Conservation (phyloP, 2,888 invertebrate species). For the Aphidius colemani region DNA sequence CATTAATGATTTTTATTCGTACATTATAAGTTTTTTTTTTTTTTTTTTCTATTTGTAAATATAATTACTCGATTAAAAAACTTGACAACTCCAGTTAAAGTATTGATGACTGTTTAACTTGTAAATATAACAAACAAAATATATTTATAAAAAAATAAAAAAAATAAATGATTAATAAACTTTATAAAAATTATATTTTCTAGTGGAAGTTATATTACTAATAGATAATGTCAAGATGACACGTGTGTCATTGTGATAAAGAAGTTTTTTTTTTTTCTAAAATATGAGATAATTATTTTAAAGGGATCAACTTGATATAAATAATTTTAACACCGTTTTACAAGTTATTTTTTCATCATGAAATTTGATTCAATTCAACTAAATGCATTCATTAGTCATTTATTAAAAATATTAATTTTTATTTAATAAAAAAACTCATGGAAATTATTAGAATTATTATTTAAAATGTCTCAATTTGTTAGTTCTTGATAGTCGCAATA, state of each 20-base stretch:
- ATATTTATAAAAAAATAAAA: neutral
- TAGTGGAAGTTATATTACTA: slow-evolving; percentile 16
- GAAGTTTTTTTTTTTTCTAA: slow-evolving; percentile 17
- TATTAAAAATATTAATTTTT: too few relatives aligned
- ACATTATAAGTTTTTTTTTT: neutral
- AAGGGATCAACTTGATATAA: neutral
- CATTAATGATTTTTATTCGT: too few relatives aligned
- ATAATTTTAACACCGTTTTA: neutral
- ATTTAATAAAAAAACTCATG: too few relatives aligned
- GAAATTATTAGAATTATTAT: too few relatives aligned
- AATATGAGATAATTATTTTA: neutral
- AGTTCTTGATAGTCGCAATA: too few relatives aligned
- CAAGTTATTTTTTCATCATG: neutral
- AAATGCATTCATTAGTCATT: too few relatives aligned
- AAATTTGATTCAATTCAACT: neutral
- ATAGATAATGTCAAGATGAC: slow-evolving; percentile 16
- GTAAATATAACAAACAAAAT: neutral
- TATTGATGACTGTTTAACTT: neutral
- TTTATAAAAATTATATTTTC: slow-evolving; percentile 15
- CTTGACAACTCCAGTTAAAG: neutral
- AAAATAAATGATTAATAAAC: neutral
- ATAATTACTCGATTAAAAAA: slow-evolving; percentile 1
- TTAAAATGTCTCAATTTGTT: too few relatives aligned
- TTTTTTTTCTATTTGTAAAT: too few relatives aligned
- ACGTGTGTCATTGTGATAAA: slow-evolving; percentile 18